Evolutionary conservation across 2,888 invertebrate genomes (phyloP).

Genomic region (Conchocele bisecta): DNA sequence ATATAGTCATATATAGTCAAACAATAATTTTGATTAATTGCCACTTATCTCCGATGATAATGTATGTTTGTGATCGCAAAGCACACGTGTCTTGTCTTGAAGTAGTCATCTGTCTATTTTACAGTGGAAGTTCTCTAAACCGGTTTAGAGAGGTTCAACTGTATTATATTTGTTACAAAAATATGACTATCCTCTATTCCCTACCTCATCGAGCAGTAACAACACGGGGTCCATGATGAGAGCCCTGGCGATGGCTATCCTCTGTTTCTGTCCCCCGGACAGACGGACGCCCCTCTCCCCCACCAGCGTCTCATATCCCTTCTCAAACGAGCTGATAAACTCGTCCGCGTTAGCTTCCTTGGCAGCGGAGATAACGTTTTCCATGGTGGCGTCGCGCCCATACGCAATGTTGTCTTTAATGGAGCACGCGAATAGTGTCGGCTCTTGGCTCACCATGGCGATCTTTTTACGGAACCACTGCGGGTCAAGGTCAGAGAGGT

Average conservation of each 20-base stretch:
- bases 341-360: conserved; percentile 81
- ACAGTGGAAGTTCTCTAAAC: no score
- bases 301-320: conserved; percentile 79
- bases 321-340: conserved; percentile 77
- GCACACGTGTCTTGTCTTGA: no score
- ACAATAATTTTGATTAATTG: no score
- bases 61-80: no score
- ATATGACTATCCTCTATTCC: no score
- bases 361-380: conserved; percentile 75
- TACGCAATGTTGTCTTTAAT: conserved; percentile 81
- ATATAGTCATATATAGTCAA: no score
- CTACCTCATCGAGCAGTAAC: conserved; percentile 80
- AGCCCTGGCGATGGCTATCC: conserved; percentile 79
- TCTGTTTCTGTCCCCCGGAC: conserved; percentile 82
- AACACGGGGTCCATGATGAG: conserved; percentile 80
- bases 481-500: conserved; percentile 73
- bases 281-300: conserved; percentile 81
- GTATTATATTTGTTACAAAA: no score
- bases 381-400: conserved; percentile 70
- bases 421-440: conserved; percentile 79
- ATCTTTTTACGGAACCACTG: conserved; percentile 78
- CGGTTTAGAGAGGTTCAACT: no score
- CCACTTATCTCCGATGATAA: no score
- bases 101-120: no score
- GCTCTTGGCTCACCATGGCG: conserved; percentile 80